Conservation (phyloP, 2,797 vertebrate genomes). For the Eupleurogrammus muticus region DNA sequence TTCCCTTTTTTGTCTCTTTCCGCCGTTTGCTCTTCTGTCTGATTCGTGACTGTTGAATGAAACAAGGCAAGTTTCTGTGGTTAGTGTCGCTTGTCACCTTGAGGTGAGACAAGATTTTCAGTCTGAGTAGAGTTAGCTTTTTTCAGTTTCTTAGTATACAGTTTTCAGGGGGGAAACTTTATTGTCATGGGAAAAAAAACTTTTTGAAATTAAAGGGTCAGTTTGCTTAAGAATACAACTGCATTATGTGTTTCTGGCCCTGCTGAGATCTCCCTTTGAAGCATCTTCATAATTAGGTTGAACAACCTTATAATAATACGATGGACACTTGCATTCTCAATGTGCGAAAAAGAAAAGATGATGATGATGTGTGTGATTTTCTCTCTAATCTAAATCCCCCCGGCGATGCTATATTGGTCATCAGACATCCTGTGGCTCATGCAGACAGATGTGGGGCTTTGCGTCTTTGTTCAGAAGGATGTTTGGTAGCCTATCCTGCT, state of each 20-base stretch:
- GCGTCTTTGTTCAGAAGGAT: conserved; percentile 48
- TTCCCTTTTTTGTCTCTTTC: too few species aligned
- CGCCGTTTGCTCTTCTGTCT: background rate
- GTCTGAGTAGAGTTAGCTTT: background rate
- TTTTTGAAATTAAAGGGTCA: conserved; percentile 14
- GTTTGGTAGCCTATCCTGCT: conserved; percentile 64
- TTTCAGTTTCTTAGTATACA: background rate
- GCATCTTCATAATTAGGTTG: background rate
- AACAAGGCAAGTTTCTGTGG: background rate
- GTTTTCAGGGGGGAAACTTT: background rate
- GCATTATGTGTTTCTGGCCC: background rate
- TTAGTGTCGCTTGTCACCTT: background rate
- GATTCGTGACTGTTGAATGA: background rate
- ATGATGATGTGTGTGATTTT: too few species aligned
- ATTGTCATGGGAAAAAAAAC: too few species aligned
- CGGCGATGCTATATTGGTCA: background rate
- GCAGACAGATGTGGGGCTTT: background rate
- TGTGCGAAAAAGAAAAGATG: too few species aligned
- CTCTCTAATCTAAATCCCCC: too few species aligned
- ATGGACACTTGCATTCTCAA: too few species aligned
- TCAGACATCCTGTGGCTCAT: conserved; percentile 3
- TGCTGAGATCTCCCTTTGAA: background rate
- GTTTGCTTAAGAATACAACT: background rate
- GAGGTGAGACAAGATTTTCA: background rate
- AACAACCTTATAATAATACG: background rate